A percentile compares a stretch with the other conserved stretches of the same genome.
Conservation (phyloP, 2,113 vertebrate species). For the Cyprinodon brontotheroides region DNA sequence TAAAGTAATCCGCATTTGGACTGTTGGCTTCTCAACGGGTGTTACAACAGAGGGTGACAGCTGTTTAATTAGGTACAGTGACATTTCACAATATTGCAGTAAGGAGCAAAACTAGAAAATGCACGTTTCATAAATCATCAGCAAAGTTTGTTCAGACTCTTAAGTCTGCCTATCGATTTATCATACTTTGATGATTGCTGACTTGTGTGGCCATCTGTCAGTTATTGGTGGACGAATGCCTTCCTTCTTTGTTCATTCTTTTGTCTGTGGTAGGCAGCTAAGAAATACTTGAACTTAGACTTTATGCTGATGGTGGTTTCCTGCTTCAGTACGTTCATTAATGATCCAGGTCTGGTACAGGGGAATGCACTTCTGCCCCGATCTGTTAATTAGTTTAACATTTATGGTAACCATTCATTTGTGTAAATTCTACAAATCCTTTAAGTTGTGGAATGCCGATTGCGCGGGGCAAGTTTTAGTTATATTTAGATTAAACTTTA, state of each 20-base stretch:
- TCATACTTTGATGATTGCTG: conserved; percentile 19
- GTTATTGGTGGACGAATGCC: neutral
- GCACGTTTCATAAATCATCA: conserved; percentile 1
- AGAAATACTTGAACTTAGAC: conserved; percentile 12
- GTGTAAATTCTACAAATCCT: conserved; percentile 10
- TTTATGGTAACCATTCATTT: conserved; percentile 26
- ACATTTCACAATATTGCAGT: conserved; percentile 21
- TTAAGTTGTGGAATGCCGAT: neutral
- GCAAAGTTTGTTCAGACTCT: neutral
- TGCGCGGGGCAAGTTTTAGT: conserved; percentile 5
- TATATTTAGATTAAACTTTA: neutral
- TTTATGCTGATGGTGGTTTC: conserved; percentile 45
- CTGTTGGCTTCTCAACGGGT: conserved; percentile 44
- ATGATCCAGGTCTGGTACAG: conserved; percentile 23
- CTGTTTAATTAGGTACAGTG: conserved; percentile 55
- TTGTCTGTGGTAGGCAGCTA: neutral
- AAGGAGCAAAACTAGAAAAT: conserved; percentile 25
- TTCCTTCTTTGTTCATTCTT: neutral
- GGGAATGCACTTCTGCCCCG: conserved; percentile 17
- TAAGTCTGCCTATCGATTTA: conserved; percentile 13
- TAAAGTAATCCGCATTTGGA: conserved; percentile 61
- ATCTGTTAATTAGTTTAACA: conserved; percentile 41
- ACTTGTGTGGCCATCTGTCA: neutral
- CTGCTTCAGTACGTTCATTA: conserved; percentile 41
- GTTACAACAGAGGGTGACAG: conserved; percentile 34